Conservation (phyloP, 1,140 invertebrate species). For the Potamilus streckersoni region DNA sequence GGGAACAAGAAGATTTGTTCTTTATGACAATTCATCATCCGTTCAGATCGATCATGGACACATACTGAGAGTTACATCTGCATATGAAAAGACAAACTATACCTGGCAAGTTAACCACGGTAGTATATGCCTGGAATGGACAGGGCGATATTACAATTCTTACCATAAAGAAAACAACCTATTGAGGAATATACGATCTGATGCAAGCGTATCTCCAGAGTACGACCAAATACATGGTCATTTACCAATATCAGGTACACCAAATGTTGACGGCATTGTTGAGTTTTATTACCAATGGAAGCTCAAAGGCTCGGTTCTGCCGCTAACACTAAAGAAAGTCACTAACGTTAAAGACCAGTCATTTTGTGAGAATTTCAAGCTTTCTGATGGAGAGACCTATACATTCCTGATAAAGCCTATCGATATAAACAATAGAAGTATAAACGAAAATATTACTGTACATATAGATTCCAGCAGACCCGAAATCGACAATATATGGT, state of each 20-base stretch:
- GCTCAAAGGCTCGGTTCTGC: background rate
- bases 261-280: constrained; percentile 41
- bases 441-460: constrained; percentile 25
- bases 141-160: constrained; percentile 9
- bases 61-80: background rate
- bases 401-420: constrained; percentile 19
- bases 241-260: constrained; percentile 36
- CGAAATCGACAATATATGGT: constrained; percentile 25
- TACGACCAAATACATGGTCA: constrained; percentile 41
- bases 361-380: constrained; percentile 8
- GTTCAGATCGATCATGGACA: background rate
- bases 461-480: constrained; percentile 38
- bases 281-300: constrained; percentile 10
- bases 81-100: constrained; percentile 9
- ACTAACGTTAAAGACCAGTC: constrained; percentile 14
- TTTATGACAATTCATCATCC: constrained; percentile 1
- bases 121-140: constrained; percentile 14
- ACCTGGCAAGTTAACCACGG: constrained; percentile 22
- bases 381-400: constrained; percentile 40
- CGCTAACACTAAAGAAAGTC: background rate
- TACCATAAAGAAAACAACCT: constrained; percentile 21
- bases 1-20: constrained; percentile 5
- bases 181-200: constrained; percentile 22
- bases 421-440: constrained; percentile 33
- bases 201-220: constrained; percentile 16